Evolutionary conservation across 1,140 invertebrate species (phyloP).

Genomic region (Druon quercuslanigerum): DNA sequence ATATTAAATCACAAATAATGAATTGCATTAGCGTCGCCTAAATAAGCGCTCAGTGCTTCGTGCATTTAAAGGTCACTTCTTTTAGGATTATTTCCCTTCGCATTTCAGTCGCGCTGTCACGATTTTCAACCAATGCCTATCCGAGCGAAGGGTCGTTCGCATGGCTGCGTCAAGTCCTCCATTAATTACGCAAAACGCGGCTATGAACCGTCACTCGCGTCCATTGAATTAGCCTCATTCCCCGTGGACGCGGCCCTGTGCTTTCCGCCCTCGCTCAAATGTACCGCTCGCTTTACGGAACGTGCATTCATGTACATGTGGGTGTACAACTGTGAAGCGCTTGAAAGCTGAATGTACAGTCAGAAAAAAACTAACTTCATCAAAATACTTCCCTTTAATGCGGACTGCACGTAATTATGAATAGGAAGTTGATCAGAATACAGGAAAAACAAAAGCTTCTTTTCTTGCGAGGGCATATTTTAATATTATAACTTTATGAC

Average conservation of each 20-base stretch:
- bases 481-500: too few relatives aligned
- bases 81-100: neutral
- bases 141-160: conserved; percentile 15
- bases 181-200: conserved; percentile 50
- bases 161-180: conserved; percentile 42
- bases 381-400: too few relatives aligned
- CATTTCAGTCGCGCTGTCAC: conserved; percentile 25
- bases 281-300: conserved; percentile 34
- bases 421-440: too few relatives aligned
- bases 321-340: conserved; percentile 23
- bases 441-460: too few relatives aligned
- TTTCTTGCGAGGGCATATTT: too few relatives aligned
- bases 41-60: too few relatives aligned
- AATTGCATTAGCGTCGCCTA: too few relatives aligned
- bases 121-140: neutral
- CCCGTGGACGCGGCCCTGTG: conserved; percentile 38
- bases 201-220: conserved; percentile 34
- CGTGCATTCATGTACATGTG: conserved; percentile 12
- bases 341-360: conserved; percentile 13
- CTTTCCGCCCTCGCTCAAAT: conserved; percentile 44
- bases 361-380: neutral
- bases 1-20: too few relatives aligned
- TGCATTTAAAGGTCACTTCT: too few relatives aligned
- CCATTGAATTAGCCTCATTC: conserved; percentile 43
- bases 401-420: too few relatives aligned